Base-by-base conservation (phyloP, 2,888 invertebrate species). In the Dolichopus griseipennis region DNA sequence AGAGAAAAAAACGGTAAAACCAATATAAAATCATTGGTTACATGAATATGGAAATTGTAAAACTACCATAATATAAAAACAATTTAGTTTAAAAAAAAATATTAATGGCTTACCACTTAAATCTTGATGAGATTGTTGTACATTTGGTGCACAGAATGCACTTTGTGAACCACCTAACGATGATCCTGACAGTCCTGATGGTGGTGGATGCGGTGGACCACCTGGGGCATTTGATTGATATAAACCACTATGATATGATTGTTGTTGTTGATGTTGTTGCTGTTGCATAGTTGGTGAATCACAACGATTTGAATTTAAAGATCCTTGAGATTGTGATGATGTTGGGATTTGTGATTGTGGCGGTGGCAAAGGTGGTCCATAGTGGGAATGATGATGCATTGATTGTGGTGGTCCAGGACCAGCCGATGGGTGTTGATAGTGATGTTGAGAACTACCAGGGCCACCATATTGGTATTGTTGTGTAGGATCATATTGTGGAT, bases 141-240 rank as follows among this genome's bases (percentile, higher is more conserved):
- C 73, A 72, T 77, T 80, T 61, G 81, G 80, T 20, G 81, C 78
- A 75, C 81, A 81, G 69, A 81, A 81, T 52, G 81, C 81, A 71
- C 81, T 81, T 15, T 64, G 64, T 10, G 81, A 76, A 6, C 78
- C 79, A 34, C 78, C 75, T 34, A 33, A 33, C 9, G 33, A n/a
- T 37, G 64, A 33, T 20, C 66, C 66, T 62, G 70, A 71, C 10
- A 70, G 67, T 65, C 70, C 69, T 61, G 76, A 72, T 65, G 78
- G 71, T 27, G 78, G 76, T 52, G 78, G 78, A 73, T 72, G 74
- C 63, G 74, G 71, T 33, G 68, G 63, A 68, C 64, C 20, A 67
- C 64, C 62, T 70, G 70, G 64, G 43, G 65, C 20, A 65, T 61
- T 61, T 67, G 64, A 27, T 63, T 63, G 27, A 63, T 63, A 52